These are phyloP conservation scores for Trachythela sp. DNA, from an alignment of 64 coral and sea anemone genomes.

Conservation along the genomic window DNA sequence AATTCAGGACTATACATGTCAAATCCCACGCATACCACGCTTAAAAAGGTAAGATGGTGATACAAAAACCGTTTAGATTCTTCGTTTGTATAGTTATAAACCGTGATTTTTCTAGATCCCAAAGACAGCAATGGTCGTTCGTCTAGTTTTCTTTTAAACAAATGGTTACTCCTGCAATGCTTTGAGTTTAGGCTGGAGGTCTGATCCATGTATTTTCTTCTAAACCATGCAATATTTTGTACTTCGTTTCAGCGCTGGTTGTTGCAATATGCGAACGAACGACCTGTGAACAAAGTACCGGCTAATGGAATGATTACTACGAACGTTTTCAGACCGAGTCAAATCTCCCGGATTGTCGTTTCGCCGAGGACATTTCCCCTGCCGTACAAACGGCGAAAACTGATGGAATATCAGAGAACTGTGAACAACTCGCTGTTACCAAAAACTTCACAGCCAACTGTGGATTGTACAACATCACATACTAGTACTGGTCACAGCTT, in stretches of 20 bases:
- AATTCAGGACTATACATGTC: not conserved
- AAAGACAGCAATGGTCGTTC: too few relatives aligned
- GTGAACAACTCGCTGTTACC: not conserved
- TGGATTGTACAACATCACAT: not conserved
- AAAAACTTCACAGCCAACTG: not conserved
- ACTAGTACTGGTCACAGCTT: not conserved
- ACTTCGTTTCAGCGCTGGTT: not conserved
- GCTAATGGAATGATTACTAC: not conserved
- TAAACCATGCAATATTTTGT: too few relatives aligned
- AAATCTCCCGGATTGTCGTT: not conserved
- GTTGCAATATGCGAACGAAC: not conserved
- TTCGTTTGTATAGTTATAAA: too few relatives aligned
- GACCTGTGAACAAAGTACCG: not conserved
- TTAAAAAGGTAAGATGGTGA: not conserved
- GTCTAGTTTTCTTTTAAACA: too few relatives aligned
- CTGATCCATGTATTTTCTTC: too few relatives aligned
- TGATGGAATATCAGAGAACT: conserved; percentile 13
- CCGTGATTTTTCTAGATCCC: too few relatives aligned
- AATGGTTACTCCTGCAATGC: too few relatives aligned
- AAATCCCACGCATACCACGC: not conserved
- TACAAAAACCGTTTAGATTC: too few relatives aligned
- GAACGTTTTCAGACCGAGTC: not conserved
- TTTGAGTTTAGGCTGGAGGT: too few relatives aligned
- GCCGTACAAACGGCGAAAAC: conserved; percentile 12
- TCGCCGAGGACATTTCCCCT: not conserved